Evolutionary conservation across 2,113 vertebrate genomes (phyloP).

Genomic region (Lota lota): DNA sequence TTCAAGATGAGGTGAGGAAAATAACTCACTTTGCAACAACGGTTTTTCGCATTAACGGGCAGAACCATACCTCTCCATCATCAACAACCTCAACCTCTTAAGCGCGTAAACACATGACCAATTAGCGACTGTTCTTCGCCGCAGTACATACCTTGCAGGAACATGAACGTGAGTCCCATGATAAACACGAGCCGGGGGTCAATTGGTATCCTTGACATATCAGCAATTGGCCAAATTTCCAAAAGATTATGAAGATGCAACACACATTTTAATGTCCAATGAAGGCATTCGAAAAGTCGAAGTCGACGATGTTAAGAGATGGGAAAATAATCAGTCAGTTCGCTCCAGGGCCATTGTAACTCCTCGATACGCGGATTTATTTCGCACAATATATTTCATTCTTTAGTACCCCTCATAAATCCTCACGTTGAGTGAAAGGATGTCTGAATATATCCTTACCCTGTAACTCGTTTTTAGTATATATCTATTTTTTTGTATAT

Average conservation of each 20-base stretch:
- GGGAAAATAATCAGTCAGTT: constrained; percentile 23
- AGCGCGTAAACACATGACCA: too few species aligned
- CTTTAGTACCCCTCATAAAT: constrained; percentile 8
- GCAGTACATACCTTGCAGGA: constrained; percentile 55
- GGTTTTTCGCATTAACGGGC: too few species aligned
- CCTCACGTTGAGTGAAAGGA: background rate
- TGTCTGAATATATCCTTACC: too few species aligned
- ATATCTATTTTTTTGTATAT: too few species aligned
- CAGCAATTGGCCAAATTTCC: constrained; percentile 46
- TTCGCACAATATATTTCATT: background rate
- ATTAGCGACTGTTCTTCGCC: background rate
- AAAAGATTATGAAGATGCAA: constrained; percentile 21
- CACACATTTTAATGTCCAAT: constrained; percentile 36
- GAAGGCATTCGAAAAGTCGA: background rate
- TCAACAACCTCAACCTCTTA: too few species aligned
- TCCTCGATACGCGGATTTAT: background rate
- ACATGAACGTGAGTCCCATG: constrained; percentile 36
- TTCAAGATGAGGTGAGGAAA: too few species aligned
- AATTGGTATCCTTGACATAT: constrained; percentile 37
- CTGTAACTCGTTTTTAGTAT: too few species aligned
- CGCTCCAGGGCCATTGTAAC: constrained; percentile 10
- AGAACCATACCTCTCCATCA: too few species aligned
- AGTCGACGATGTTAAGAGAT: constrained; percentile 14
- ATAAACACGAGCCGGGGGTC: constrained; percentile 40
- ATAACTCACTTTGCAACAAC: too few species aligned